Evolutionary conservation across 2,888 invertebrate species (phyloP).

Genomic region (Apodemia mormo): DNA sequence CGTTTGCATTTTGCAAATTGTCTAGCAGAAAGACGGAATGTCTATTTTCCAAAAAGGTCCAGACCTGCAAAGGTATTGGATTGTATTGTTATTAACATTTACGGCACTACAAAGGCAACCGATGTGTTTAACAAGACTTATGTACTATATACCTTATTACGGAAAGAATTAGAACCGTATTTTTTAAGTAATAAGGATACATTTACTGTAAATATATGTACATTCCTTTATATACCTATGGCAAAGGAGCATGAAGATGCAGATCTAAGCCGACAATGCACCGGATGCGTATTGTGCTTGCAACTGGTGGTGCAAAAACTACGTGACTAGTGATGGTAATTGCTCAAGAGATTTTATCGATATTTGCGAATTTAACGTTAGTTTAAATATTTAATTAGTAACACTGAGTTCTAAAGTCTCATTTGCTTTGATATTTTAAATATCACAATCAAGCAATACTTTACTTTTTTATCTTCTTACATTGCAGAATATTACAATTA

Average conservation of each 20-base stretch:
- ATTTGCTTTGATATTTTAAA: too few relatives aligned
- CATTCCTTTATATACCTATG: conserved; percentile 16
- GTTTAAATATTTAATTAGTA: too few relatives aligned
- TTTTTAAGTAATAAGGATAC: conserved; percentile 11
- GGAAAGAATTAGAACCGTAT: conserved; percentile 20
- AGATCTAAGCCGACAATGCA: conserved; percentile 48
- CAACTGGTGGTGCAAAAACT: conserved; percentile 32
- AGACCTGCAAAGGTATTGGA: too few relatives aligned
- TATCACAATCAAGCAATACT: too few relatives aligned
- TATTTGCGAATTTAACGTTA: background rate
- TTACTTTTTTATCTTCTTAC: too few relatives aligned
- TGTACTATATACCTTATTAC: background rate
- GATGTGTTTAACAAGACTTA: background rate
- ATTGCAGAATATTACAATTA: too few relatives aligned
- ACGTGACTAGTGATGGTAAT: conserved; percentile 3
- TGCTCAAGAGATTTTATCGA: background rate
- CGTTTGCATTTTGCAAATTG: too few relatives aligned
- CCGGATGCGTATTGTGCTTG: conserved; percentile 46
- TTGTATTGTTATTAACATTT: too few relatives aligned
- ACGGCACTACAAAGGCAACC: too few relatives aligned
- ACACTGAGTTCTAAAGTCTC: too few relatives aligned
- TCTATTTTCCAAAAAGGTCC: background rate
- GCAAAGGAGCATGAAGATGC: conserved; percentile 52
- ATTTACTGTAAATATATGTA: conserved; percentile 19
- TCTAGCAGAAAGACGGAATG: too few relatives aligned